Conservation (phyloP, 2,888 invertebrate species). For the Epirrita christyi region DNA sequence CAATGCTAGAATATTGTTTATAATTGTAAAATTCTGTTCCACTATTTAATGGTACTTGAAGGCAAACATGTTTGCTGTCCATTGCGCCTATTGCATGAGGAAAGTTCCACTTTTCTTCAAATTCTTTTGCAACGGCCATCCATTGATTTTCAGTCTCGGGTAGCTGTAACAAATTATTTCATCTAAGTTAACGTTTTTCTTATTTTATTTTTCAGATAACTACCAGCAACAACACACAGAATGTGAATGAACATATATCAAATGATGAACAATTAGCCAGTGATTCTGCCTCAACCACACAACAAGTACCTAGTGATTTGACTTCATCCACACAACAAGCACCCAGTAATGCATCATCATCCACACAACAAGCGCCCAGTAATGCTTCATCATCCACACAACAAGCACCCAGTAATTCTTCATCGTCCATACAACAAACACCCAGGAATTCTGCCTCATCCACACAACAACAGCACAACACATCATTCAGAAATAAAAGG, state of each 20-base stretch:
- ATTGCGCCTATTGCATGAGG: too few species aligned
- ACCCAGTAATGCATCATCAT: not conserved
- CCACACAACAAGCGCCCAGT: conserved; percentile 13
- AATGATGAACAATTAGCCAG: conserved; percentile 16
- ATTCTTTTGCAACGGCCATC: too few species aligned
- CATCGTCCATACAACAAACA: conserved; percentile 3
- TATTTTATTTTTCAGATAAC: conserved; percentile 12
- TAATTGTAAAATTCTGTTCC: too few species aligned
- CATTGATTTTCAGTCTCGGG: too few species aligned
- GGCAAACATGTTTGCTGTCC: too few species aligned
- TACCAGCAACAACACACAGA: conserved; percentile 17
- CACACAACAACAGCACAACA: conserved; percentile 20
- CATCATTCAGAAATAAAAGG: conserved; percentile 32
- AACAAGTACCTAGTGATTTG: not conserved
- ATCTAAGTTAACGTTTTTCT: not conserved
- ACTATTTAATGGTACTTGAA: too few species aligned
- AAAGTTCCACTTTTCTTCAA: too few species aligned
- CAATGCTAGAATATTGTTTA: too few species aligned
- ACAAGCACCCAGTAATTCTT: conserved; percentile 22
- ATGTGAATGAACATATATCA: conserved; percentile 19
- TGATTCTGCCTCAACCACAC: conserved; percentile 12
- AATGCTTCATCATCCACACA: conserved; percentile 21
- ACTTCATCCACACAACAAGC: too few species aligned
- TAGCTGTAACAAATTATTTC: too few species aligned
- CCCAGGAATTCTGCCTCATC: not conserved